Evolutionary conservation across 2,888 invertebrate genomes (phyloP).

Genomic region (Limenitis camilla): DNA sequence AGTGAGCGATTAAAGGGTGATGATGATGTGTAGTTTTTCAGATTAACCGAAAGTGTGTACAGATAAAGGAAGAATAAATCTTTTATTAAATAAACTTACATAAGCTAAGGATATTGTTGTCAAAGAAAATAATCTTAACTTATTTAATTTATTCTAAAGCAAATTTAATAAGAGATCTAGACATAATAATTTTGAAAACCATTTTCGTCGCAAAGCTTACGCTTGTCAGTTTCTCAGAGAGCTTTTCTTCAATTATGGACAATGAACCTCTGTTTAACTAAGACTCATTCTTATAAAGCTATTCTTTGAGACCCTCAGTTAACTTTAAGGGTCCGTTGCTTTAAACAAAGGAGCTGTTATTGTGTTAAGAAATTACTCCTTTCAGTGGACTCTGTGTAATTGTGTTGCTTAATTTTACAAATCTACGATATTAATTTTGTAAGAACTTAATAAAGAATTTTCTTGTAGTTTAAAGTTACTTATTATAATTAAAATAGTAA

Average conservation of each 20-base stretch:
- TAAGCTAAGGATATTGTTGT: no score
- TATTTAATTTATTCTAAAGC: no score
- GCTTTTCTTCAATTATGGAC: slow-evolving; percentile 7
- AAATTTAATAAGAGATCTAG: no score
- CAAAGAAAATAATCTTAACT: no score
- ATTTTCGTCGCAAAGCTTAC: not conserved
- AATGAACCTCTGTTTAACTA: slow-evolving; percentile 6
- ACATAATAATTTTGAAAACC: no score
- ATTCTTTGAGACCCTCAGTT: slow-evolving; percentile 11
- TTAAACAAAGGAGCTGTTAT: slow-evolving; percentile 12
- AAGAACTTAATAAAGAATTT: not conserved
- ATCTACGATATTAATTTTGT: not conserved
- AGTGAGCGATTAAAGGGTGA: no score
- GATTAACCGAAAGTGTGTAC: no score
- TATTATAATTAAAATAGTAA: no score
- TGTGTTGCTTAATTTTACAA: not conserved
- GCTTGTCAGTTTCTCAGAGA: not conserved
- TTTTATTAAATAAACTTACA: no score
- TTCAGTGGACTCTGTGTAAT: slow-evolving; percentile 6
- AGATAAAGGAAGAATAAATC: no score
- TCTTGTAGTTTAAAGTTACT: not conserved
- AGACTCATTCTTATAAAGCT: slow-evolving; percentile 3
- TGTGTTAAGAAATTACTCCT: slow-evolving; percentile 8
- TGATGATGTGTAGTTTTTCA: no score
- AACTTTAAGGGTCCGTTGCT: slow-evolving; percentile 4